Evolutionary conservation across 2,113 vertebrate species (phyloP).

Genomic region (Cynoglossus semilaevis): DNA sequence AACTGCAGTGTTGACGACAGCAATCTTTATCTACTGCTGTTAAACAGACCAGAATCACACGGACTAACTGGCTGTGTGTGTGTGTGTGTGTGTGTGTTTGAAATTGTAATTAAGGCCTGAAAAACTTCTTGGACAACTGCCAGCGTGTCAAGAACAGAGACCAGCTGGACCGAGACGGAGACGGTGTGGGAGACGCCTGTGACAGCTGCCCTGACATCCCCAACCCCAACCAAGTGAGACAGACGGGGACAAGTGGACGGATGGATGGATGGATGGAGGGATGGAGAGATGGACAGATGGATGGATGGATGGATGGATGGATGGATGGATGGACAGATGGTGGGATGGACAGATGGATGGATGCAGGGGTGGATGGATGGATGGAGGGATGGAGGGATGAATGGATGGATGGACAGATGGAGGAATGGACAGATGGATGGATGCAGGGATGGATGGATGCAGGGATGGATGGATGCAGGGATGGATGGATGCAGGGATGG

Average conservation of each 20-base stretch:
- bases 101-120: constrained; percentile 78
- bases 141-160: constrained; percentile 86
- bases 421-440: no score
- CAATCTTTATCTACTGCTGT: constrained; percentile 11
- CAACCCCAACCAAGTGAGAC: constrained; percentile 93
- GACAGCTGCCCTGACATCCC: constrained; percentile 94
- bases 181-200: constrained; percentile 94
- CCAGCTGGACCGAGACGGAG: constrained; percentile 87
- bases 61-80: constrained; percentile 1
- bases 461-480: no score
- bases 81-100: neutral
- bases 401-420: no score
- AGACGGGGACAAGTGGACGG: neutral
- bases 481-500: no score
- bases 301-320: neutral
- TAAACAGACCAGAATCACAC: neutral
- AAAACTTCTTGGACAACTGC: constrained; percentile 96
- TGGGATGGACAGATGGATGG: neutral
- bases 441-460: no score
- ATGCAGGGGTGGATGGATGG: neutral
- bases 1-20: neutral
- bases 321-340: neutral
- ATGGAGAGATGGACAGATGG: neutral
- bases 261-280: neutral
- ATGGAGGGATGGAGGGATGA: no score